These are phyloP conservation scores for Drosophila kanapiae DNA, from an alignment of 1,140 invertebrate genomes.

Conservation along the genomic window DNA sequence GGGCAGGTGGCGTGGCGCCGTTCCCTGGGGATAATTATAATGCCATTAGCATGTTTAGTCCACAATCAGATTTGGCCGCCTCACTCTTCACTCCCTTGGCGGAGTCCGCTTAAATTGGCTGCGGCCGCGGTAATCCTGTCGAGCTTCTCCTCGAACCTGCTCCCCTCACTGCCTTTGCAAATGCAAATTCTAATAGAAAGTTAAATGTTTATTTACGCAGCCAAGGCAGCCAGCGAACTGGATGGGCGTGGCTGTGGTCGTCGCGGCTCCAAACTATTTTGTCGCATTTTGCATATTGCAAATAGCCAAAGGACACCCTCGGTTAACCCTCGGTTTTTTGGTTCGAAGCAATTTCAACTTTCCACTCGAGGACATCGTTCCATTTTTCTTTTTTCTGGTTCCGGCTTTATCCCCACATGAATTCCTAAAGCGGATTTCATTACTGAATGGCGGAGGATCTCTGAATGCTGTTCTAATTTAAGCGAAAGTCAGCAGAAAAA, in stretches of 20 bases:
- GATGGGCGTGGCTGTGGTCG: slow-evolving; percentile 57
- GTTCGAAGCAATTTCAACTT: slow-evolving; percentile 60
- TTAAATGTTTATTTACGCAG: slow-evolving; percentile 81
- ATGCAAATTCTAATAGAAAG: slow-evolving; percentile 76
- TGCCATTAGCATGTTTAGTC: slow-evolving; percentile 82
- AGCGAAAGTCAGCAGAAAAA: slow-evolving; percentile 41
- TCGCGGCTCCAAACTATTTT: slow-evolving; percentile 59
- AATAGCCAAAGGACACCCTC: slow-evolving; percentile 61
- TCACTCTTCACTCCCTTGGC: slow-evolving; percentile 1
- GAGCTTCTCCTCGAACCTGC: slow-evolving; percentile 6
- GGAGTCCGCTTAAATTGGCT: slow-evolving; percentile 64
- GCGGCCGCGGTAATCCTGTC: slow-evolving; percentile 51
- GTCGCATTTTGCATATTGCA: slow-evolving; percentile 80
- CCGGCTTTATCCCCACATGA: slow-evolving; percentile 40
- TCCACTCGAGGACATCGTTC: slow-evolving; percentile 39
- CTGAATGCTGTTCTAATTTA: slow-evolving; percentile 57
- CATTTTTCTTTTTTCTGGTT: slow-evolving; percentile 9
- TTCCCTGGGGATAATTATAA: slow-evolving; percentile 76
- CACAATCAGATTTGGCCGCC: slow-evolving; percentile 72
- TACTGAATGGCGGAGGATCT: slow-evolving; percentile 38
- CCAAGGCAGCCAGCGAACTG: slow-evolving; percentile 48
- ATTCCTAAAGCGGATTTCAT: slow-evolving; percentile 59
- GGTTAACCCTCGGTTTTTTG: slow-evolving; percentile 25
- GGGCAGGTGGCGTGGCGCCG: slow-evolving; percentile 39
- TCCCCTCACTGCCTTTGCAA: slow-evolving; percentile 35